phyloP scores from a whole-genome alignment of 2,888 invertebrate species.

The Microdon myrmicae region DNA sequence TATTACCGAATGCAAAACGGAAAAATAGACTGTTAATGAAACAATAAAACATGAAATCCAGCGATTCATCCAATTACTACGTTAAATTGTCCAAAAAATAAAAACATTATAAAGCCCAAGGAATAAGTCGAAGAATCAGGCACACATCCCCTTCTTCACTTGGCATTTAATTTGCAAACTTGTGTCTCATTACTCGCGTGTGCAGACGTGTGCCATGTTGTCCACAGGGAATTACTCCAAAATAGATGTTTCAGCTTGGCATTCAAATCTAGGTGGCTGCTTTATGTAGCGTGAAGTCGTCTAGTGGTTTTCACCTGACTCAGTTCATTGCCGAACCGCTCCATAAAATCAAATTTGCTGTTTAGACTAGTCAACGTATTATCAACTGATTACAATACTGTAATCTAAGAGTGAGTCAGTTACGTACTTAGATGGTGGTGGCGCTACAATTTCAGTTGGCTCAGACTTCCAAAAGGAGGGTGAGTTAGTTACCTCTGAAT shows the following conservation, averaged over 20 bases:
- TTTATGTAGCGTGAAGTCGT: constrained; percentile 35
- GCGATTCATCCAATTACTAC: constrained; percentile 38
- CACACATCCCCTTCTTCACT: constrained; percentile 6
- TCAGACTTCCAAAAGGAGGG: too few species aligned
- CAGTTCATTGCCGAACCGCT: not conserved
- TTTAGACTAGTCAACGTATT: constrained; percentile 26
- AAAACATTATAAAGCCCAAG: constrained; percentile 10
- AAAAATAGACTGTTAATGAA: constrained; percentile 1
- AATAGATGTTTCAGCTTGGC: constrained; percentile 23
- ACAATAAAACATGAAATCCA: constrained; percentile 12
- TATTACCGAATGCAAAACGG: constrained; percentile 7
- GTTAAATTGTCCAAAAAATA: constrained; percentile 44
- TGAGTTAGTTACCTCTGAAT: too few species aligned
- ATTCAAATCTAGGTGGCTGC: constrained; percentile 24
- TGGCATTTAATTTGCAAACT: constrained; percentile 24
- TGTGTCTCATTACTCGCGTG: constrained; percentile 24
- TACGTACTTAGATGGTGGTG: too few species aligned
- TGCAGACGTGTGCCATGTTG: constrained; percentile 25
- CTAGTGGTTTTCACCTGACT: not conserved
- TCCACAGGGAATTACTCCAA: constrained; percentile 15
- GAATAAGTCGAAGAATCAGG: not conserved
- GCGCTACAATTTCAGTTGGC: too few species aligned
- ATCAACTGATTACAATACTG: constrained; percentile 25
- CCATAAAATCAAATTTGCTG: constrained; percentile 8
- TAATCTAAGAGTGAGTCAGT: constrained; percentile 17